Conservation (phyloP, 2,113 vertebrate species). For the Symphodus melops region DNA sequence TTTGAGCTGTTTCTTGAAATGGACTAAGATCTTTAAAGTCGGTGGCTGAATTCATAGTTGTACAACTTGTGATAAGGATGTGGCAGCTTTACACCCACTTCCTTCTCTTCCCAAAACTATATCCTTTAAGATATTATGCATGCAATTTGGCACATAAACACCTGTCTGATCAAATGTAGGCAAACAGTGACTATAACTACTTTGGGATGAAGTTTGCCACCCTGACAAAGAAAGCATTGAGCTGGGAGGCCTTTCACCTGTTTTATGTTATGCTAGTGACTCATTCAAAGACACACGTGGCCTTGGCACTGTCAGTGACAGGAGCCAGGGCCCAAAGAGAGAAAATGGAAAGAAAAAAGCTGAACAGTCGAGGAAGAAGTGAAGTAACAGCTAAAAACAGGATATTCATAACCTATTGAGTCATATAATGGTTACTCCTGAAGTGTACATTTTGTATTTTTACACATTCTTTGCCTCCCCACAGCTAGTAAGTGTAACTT, state of each 20-base stretch:
- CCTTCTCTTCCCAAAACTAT: neutral
- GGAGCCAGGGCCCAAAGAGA: slow-evolving; percentile 17
- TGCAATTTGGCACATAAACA: slow-evolving; percentile 7
- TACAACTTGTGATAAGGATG: neutral
- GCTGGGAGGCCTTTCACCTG: slow-evolving; percentile 37
- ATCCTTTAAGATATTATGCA: neutral
- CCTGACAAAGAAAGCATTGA: slow-evolving; percentile 48
- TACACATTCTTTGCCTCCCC: too few species aligned
- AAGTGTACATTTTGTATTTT: too few species aligned
- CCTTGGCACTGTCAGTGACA: slow-evolving; percentile 11
- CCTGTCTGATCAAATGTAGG: slow-evolving; percentile 7
- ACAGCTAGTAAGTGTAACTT: too few species aligned
- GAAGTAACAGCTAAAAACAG: neutral
- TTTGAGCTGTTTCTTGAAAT: neutral
- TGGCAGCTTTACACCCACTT: neutral
- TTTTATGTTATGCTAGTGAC: slow-evolving; percentile 43
- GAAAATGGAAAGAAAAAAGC: slow-evolving; percentile 23
- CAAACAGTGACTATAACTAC: neutral
- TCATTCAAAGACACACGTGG: slow-evolving; percentile 40
- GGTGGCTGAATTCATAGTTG: too few species aligned
- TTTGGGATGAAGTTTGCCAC: slow-evolving; percentile 4
- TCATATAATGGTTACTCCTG: neutral
- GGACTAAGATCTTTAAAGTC: too few species aligned
- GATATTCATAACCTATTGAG: neutral
- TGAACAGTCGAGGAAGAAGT: neutral